A percentile compares a stretch with the other conserved stretches of the same genome.
These are phyloP conservation scores for Liopterus haemorrhoidalis DNA, from an alignment of 2,888 invertebrate genomes.

Conservation along the genomic window DNA sequence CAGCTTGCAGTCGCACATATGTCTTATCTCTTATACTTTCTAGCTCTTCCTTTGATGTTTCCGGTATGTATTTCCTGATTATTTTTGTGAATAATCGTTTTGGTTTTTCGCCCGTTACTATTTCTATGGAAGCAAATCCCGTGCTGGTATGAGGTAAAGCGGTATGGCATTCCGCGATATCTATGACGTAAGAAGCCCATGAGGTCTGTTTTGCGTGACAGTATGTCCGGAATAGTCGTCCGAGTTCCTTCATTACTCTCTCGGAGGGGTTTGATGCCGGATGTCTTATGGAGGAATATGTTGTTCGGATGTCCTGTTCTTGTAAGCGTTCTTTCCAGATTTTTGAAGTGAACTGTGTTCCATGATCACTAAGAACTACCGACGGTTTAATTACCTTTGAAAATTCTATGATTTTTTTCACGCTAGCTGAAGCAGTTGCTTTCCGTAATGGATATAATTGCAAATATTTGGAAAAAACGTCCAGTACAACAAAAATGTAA, in stretches of 20 bases:
- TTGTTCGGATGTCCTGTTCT: constrained; percentile 1
- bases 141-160: constrained; percentile 2
- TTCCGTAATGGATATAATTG: constrained; percentile 20
- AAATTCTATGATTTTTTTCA: constrained; percentile 15
- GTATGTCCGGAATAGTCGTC: constrained; percentile 20
- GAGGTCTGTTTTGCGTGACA: constrained; percentile 17
- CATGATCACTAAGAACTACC: constrained; percentile 24
- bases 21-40: no score
- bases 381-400: background rate
- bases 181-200: constrained; percentile 9
- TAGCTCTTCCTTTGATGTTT: no score
- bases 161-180: constrained; percentile 14
- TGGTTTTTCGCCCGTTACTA: no score
- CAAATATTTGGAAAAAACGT: constrained; percentile 25
- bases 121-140: no score
- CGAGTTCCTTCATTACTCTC: constrained; percentile 29
- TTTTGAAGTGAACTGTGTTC: constrained; percentile 27
- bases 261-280: constrained; percentile 30
- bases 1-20: no score
- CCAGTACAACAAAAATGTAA: constrained; percentile 22
- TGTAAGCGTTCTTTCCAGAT: constrained; percentile 16
- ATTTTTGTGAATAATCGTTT: no score
- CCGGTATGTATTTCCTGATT: no score
- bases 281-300: constrained; percentile 21
- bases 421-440: constrained; percentile 14